These are phyloP conservation scores for Neoaliturus tenellus DNA, from an alignment of 2,888 invertebrate genomes.

Conservation along the genomic window DNA sequence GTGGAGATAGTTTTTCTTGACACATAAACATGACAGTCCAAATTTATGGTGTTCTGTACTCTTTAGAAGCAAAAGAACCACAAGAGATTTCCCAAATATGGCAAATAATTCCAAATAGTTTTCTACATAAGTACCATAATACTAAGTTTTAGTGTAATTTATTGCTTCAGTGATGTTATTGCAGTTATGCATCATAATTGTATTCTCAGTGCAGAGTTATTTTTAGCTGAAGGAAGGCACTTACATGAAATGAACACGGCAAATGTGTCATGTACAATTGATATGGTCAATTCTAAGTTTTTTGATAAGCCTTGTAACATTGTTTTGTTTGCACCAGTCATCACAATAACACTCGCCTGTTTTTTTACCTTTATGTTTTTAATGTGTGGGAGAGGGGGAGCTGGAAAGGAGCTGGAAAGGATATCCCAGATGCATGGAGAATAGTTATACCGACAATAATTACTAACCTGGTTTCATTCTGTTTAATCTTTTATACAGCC, in stretches of 20 bases:
- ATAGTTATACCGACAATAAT: background rate
- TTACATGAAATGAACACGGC: background rate
- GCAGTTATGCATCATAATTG: background rate
- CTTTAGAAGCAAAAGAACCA: conserved; percentile 11
- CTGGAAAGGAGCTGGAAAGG: conserved; percentile 2
- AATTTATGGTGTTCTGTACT: background rate
- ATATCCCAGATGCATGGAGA: conserved; percentile 4
- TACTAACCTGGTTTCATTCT: background rate
- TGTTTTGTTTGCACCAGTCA: background rate
- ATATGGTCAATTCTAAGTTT: background rate
- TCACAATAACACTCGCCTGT: background rate
- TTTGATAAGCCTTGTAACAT: background rate
- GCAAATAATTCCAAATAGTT: background rate
- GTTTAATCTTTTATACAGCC: background rate
- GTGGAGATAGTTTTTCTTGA: background rate
- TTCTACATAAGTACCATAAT: conserved; percentile 2
- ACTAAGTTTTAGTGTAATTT: background rate
- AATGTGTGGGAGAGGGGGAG: conserved; percentile 33
- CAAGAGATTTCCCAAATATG: background rate
- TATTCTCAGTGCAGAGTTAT: background rate
- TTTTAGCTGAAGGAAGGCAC: background rate
- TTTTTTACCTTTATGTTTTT: conserved; percentile 3
- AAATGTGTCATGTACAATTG: background rate
- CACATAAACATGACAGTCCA: background rate
- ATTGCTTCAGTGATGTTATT: conserved; percentile 22